Percentiles rank a stretch among this genome's conserved stretches.
These are phyloP conservation scores for Egretta garzetta DNA, from an alignment of 2,113 vertebrate genomes.

Conservation along the genomic window DNA sequence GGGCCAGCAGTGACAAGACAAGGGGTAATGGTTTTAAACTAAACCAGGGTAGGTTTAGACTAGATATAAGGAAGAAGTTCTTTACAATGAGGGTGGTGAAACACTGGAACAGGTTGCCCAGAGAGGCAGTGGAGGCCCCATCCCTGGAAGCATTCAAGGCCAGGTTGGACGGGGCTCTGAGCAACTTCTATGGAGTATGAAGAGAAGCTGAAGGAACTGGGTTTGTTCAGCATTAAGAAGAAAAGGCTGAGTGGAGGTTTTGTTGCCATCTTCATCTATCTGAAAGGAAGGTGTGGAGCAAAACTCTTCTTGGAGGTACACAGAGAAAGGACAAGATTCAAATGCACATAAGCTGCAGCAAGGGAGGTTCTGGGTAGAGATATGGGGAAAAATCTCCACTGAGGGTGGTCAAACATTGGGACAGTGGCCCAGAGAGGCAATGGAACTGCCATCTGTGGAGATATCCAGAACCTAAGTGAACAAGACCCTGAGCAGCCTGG, in stretches of 20 bases:
- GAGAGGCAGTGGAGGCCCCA: too few relatives aligned
- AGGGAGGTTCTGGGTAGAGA: neutral
- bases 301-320: neutral
- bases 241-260: neutral
- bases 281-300: neutral
- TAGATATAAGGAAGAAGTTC: too few relatives aligned
- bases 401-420: neutral
- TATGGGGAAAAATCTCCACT: neutral
- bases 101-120: too few relatives aligned
- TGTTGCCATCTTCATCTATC: neutral
- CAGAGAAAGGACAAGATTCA: neutral
- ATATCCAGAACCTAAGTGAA: neutral
- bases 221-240: neutral
- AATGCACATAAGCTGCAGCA: neutral
- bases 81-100: too few relatives aligned
- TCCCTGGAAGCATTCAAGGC: too few relatives aligned
- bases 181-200: too few relatives aligned
- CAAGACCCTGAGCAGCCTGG: neutral
- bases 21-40: too few relatives aligned
- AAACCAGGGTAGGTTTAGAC: too few relatives aligned
- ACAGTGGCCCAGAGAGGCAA: neutral
- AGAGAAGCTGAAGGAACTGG: neutral
- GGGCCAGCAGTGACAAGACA: too few relatives aligned
- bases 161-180: too few relatives aligned
- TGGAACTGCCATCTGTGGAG: neutral